Percentiles rank a stretch among this genome's conserved stretches.
Evolutionary conservation across 2,888 invertebrate species (phyloP).

Genomic region (Leptinotarsa rubiginosa): DNA sequence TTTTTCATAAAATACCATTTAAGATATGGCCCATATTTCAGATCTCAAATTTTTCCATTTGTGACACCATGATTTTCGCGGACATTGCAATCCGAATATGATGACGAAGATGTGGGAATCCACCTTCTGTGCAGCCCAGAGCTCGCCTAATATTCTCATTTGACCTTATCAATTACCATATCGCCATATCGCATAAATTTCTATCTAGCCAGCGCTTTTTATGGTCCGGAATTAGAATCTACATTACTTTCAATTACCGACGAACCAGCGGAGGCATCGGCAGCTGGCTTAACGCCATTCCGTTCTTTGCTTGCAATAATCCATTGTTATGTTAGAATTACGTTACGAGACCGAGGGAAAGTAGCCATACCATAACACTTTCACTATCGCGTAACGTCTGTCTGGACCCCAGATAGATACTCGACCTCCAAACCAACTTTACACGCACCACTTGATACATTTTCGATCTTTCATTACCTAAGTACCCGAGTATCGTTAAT

Average conservation of each 20-base stretch:
- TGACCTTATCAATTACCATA: conserved; percentile 34
- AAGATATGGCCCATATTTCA: too few relatives aligned
- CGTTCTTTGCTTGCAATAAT: conserved; percentile 40
- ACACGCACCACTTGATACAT: conserved; percentile 41
- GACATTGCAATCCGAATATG: too few relatives aligned
- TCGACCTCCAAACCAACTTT: conserved; percentile 51
- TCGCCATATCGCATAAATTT: conserved; percentile 17
- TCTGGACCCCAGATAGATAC: conserved; percentile 52
- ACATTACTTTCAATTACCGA: conserved; percentile 7
- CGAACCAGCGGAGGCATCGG: neutral
- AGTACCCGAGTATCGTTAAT: neutral
- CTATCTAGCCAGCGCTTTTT: conserved; percentile 1
- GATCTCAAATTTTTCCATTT: too few relatives aligned
- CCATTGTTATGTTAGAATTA: conserved; percentile 63
- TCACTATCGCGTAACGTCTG: conserved; percentile 66
- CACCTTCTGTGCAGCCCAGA: conserved; percentile 5
- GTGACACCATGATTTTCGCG: too few relatives aligned
- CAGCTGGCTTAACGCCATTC: conserved; percentile 9
- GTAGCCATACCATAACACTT: conserved; percentile 66
- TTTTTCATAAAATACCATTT: too few relatives aligned
- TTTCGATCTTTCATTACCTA: conserved; percentile 31
- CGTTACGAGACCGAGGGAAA: conserved; percentile 65
- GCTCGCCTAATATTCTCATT: conserved; percentile 28
- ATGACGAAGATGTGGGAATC: too few relatives aligned
- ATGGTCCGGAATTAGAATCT: neutral